Conservation (phyloP, 2,888 invertebrate species). For the Polyploca ridens region DNA sequence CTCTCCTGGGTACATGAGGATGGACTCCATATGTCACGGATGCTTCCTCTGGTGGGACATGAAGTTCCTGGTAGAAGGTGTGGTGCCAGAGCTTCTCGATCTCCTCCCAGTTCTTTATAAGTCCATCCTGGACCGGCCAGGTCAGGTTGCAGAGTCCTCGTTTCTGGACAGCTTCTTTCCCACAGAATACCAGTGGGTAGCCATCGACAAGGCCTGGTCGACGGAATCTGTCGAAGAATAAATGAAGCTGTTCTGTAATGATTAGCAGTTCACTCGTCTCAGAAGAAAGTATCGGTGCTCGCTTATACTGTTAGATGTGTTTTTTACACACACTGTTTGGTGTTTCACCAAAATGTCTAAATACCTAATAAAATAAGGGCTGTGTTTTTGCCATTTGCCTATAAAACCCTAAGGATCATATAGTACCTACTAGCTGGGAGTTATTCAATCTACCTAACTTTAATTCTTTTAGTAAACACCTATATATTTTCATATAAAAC, state of each 20-base stretch:
- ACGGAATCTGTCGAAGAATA: conserved; percentile 48
- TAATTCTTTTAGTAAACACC: too few relatives aligned
- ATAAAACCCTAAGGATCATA: too few relatives aligned
- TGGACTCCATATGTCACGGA: conserved; percentile 92
- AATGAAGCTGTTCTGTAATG: not conserved
- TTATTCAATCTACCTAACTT: too few relatives aligned
- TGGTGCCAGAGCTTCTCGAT: conserved; percentile 96
- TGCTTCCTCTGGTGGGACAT: conserved; percentile 92
- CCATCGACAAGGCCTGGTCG: conserved; percentile 53
- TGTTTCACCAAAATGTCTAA: too few relatives aligned
- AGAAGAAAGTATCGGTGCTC: too few relatives aligned
- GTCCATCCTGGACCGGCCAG: conserved; percentile 91
- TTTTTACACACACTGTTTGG: too few relatives aligned
- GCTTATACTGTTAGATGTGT: too few relatives aligned
- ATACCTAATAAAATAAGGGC: too few relatives aligned
- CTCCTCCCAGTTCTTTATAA: conserved; percentile 93
- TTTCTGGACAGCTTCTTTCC: conserved; percentile 85
- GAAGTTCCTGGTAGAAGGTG: conserved; percentile 92
- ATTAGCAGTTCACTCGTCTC: too few relatives aligned
- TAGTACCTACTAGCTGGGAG: too few relatives aligned
- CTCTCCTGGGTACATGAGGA: conserved; percentile 91
- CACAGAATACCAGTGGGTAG: conserved; percentile 79
- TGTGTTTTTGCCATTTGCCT: too few relatives aligned
- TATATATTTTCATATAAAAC: too few relatives aligned
- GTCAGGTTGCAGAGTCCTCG: conserved; percentile 81